A percentile compares a stretch with the other conserved stretches of the same genome.
Conservation (phyloP, 2,113 vertebrate genomes). For the Tragelaphus strepsiceros region DNA sequence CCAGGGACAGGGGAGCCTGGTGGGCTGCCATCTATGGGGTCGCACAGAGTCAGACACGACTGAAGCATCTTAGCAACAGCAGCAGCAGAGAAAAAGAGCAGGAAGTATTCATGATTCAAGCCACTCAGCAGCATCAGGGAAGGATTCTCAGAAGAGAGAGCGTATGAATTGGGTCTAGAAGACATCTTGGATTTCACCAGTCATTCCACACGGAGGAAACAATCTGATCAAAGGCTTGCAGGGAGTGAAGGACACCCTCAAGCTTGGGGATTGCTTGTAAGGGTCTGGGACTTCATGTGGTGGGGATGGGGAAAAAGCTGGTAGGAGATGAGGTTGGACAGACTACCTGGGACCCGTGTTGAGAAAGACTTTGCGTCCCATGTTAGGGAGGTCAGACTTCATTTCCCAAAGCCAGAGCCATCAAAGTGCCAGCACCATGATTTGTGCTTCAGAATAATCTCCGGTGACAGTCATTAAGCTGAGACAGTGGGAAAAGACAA, state of each 20-base stretch:
- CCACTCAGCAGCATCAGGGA: not conserved
- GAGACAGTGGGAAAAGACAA: conserved; percentile 41
- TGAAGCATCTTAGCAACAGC: too few species aligned
- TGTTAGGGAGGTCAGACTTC: not conserved
- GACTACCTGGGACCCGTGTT: not conserved
- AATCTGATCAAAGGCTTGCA: not conserved
- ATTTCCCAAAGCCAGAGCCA: conserved; percentile 23
- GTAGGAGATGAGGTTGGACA: not conserved
- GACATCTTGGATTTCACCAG: not conserved
- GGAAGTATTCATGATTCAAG: not conserved
- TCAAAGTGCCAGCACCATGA: conserved; percentile 32
- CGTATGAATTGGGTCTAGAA: not conserved
- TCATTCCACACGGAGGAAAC: not conserved
- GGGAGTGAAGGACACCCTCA: not conserved
- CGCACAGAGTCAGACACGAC: too few species aligned
- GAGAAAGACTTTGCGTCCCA: not conserved
- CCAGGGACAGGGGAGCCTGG: too few species aligned
- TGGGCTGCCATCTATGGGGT: too few species aligned
- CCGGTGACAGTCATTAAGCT: conserved; percentile 46
- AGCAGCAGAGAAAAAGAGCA: not conserved
- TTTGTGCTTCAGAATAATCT: conserved; percentile 52
- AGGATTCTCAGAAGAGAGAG: not conserved
- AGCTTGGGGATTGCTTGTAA: not conserved
- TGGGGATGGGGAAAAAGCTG: not conserved
- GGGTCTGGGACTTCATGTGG: not conserved